Base-by-base conservation (phyloP, 2,888 invertebrate species). In the Ptilodon capucinus region DNA sequence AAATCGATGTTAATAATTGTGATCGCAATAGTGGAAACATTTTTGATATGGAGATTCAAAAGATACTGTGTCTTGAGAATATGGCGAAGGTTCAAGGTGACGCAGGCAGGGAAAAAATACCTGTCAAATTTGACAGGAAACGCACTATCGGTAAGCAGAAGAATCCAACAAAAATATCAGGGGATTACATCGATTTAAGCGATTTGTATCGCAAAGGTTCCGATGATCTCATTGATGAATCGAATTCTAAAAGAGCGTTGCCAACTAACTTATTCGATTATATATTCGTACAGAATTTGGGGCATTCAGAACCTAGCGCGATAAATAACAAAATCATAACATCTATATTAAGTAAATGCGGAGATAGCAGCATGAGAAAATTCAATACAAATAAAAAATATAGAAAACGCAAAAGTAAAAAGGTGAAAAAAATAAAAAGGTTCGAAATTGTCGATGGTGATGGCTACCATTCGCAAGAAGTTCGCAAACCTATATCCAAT, bases 201-300 rank as follows among this genome's bases (percentile, higher is more conserved):
- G 40, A 48, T 16, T 14, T 58, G 4, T 42, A 52, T 1, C 46
- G 0, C 23, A 11, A 8, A 35, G 41, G 13, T 11, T 47, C 4
- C 21, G 44, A 2, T 17, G 50, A 2, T 0, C 54, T 69, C 2
- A 54, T 64, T 0, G 51, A 60, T 4, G 70, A 72, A 21, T 5
- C 38, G 0, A 17, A 42, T 13, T 2, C 13, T 0, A 8, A 14
- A n/a, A 40, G 34, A 6, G 4, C n/a, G 0, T 46, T 54, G 0
- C 54, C 67, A 0, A 42, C 44, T 6, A 60, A 75, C 9, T 69
- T 66, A 17, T 4, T 67, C 0, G 64, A 71, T 9, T 68, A 67
- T 16, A 25, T 71, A 1, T 4, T 46, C 3, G 1, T n/a, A 2
- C 11, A 28, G n/a, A 28, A 28, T n/a, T n/a, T 28, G 11, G 11